Conservation (phyloP, 2,888 invertebrate genomes). For the Nemoura dubitans region DNA sequence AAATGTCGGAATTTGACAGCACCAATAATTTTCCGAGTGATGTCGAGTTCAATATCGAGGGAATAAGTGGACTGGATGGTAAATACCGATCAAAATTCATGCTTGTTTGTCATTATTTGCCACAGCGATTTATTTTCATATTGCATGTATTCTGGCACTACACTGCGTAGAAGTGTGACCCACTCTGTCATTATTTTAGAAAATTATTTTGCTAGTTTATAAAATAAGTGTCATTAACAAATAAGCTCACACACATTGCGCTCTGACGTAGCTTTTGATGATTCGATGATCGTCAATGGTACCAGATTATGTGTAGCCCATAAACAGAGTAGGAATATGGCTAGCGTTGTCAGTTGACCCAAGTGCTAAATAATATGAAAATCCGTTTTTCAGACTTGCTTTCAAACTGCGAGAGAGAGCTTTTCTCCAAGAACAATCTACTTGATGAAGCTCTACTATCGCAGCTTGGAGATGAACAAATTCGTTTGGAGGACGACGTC, state of each 20-base stretch:
- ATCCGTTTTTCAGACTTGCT: slow-evolving; percentile 67
- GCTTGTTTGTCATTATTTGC: slow-evolving; percentile 39
- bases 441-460: slow-evolving; percentile 65
- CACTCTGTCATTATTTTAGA: not conserved
- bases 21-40: slow-evolving; percentile 60
- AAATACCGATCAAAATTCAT: slow-evolving; percentile 55
- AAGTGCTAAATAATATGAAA: not conserved
- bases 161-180: not conserved
- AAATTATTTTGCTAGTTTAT: not conserved
- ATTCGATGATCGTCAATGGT: not conserved
- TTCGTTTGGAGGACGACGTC: slow-evolving; percentile 61
- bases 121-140: not conserved
- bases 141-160: not conserved
- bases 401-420: slow-evolving; percentile 73
- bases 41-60: slow-evolving; percentile 73
- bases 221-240: not conserved
- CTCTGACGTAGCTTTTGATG: slow-evolving; percentile 18
- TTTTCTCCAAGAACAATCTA: slow-evolving; percentile 66
- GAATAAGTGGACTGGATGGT: slow-evolving; percentile 77
- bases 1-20: slow-evolving; percentile 60
- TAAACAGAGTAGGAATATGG: not conserved
- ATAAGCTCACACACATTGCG: not conserved
- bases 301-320: not conserved
- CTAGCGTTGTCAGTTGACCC: not conserved
- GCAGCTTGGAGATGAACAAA: slow-evolving; percentile 61